Percentiles rank a stretch among this genome's conserved stretches.
These are phyloP conservation scores for Creontiades dilutus DNA, from an alignment of 2,888 invertebrate genomes.

Conservation along the genomic window DNA sequence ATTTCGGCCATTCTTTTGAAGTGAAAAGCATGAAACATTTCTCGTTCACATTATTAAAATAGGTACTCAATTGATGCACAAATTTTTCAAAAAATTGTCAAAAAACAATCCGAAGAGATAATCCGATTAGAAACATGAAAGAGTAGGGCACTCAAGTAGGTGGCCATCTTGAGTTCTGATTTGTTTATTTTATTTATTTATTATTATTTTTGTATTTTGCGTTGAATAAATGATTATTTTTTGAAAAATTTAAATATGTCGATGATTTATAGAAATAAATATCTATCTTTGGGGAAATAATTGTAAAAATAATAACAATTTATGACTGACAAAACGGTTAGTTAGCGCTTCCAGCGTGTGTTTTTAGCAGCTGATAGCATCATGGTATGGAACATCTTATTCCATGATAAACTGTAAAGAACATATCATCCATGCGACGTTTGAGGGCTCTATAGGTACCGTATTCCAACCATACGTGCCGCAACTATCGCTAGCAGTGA, in stretches of 20 bases:
- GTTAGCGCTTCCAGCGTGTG: no score
- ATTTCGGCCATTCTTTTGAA: background rate
- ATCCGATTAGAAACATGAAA: constrained; percentile 18
- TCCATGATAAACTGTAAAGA: no score
- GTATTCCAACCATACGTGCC: no score
- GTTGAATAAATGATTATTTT: background rate
- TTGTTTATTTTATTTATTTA: background rate
- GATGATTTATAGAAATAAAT: background rate
- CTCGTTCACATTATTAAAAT: no score
- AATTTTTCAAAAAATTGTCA: background rate
- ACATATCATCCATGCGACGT: no score
- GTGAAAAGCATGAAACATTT: background rate
- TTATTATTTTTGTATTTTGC: background rate
- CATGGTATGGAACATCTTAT: no score
- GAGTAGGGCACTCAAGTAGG: constrained; percentile 5
- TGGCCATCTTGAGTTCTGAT: constrained; percentile 30
- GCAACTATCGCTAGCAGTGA: no score
- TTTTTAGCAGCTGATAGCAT: no score
- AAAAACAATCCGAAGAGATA: background rate
- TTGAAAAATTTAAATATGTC: background rate
- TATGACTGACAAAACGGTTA: no score
- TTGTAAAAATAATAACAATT: no score
- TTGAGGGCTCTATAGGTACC: no score
- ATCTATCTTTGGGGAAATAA: background rate
- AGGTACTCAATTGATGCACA: background rate